Evolutionary conservation across 1,140 invertebrate species (phyloP), one percentile per base, ranked within the genome.

Genomic region (Pentalonia nigronervosa): DNA sequence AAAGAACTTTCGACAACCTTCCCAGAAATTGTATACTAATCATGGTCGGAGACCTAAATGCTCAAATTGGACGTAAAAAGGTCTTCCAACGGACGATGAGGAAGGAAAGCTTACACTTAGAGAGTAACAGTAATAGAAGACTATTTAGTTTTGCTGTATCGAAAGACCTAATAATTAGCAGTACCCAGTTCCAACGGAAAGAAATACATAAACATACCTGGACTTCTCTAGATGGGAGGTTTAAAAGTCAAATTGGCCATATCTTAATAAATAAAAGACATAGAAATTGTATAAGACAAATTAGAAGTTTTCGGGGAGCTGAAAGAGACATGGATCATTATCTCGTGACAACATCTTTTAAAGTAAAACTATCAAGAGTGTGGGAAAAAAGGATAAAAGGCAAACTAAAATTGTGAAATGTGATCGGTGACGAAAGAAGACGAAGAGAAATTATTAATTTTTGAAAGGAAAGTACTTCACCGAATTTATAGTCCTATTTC

Each of bases 351-450:
- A 11, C 47, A 83, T 34, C 7, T 83, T 83, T 83, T 83, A 83
- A 83, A 83, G 81, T 83, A 83, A 83, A 83, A 36, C 81, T 83
- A 83, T 83, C 81, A 83, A 83, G 81, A 83, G 81, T 83, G 14
- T 83, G 36, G 81, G 36, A 83, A 7, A 83, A 83, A 34, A 83
- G n/a, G 30, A 83, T 34, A 4, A 83, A 83, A 36, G 17, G 81
- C 17, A 83, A 83, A 34, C 81, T 34, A 83, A 83, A 36, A 83
- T 20, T 83, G 81, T n/a, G n/a, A n/a, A n/a, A n/a, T n/a, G n/a
- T n/a, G n/a, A n/a, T n/a, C n/a, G n/a, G n/a, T n/a, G n/a, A n/a
- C n/a, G n/a, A n/a, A n/a, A n/a, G n/a, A n/a, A n/a, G n/a, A n/a
- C n/a, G n/a, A n/a, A n/a, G n/a, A n/a, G n/a, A n/a, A n/a, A n/a